Percentiles rank a stretch among this genome's conserved stretches.
These are phyloP conservation scores for Drosophila macrospina DNA, from an alignment of 2,888 invertebrate genomes.

Conservation along the genomic window DNA sequence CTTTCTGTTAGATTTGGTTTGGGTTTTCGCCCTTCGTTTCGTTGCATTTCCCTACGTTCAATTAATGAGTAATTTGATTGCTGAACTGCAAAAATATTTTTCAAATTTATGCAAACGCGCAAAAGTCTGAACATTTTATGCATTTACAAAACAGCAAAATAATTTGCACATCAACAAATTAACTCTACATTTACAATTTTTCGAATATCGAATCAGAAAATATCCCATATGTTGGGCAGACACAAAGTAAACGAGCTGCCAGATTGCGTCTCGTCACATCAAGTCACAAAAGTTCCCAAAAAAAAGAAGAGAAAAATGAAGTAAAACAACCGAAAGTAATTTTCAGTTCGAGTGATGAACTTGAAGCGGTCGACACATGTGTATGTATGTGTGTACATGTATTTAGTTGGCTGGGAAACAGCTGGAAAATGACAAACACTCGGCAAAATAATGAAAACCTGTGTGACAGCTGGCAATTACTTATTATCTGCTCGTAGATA, in stretches of 20 bases:
- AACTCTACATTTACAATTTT: constrained; percentile 1
- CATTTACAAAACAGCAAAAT: constrained; percentile 1
- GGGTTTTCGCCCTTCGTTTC: constrained; percentile 27
- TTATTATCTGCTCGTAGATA: background rate
- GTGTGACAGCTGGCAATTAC: constrained; percentile 21
- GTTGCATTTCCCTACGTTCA: constrained; percentile 40
- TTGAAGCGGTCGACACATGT: background rate
- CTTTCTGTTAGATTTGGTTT: constrained; percentile 16
- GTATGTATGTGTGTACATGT: background rate
- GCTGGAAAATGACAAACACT: constrained; percentile 29
- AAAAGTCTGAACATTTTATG: background rate
- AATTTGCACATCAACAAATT: background rate
- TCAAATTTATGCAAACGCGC: background rate
- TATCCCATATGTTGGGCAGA: constrained; percentile 16
- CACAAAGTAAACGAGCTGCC: constrained; percentile 17
- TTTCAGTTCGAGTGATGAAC: constrained; percentile 4
- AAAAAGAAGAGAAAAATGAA: no score
- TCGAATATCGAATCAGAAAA: background rate
- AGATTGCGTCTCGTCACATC: constrained; percentile 25
- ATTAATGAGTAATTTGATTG: constrained; percentile 72
- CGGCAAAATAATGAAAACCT: constrained; percentile 9
- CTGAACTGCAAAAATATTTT: constrained; percentile 53
- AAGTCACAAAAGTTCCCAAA: constrained; percentile 32
- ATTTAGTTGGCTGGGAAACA: constrained; percentile 12
- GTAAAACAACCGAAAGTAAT: constrained; percentile 20